Base-by-base conservation (phyloP, 1,140 invertebrate species). In the Drosophila bifasciata region DNA sequence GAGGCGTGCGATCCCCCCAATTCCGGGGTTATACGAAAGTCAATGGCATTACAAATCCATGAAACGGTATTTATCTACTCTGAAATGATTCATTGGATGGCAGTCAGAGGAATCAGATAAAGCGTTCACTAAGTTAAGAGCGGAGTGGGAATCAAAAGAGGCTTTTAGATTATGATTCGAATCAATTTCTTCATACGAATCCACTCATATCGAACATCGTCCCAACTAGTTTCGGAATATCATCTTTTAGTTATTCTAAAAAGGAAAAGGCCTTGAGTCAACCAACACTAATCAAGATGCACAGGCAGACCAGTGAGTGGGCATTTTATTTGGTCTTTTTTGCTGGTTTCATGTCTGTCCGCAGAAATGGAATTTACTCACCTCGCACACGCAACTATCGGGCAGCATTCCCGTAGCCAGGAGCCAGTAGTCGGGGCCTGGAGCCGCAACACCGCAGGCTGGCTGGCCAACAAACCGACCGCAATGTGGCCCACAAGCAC, bases 291-390 rank as follows among this genome's bases (percentile, higher is more conserved):
- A 69, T 56, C 23, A 43, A 52, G 28, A 41, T 21, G 11, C 39
- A n/a, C 40, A 57, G 41, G 51, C 50, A 73, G 28, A 61, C 46
- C 51, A 76, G 43, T 56, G 39, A 41, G 16, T 13, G 25, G 16
- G 15, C 16, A 17, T 50, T 50, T 50, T 36, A 32, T 39, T 43
- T 51, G 19, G 52, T 21, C 36, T 41, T 32, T 59, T 50, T 52
- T n/a, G n/a, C 59, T 70, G 43, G 53, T n/a, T 52, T 28, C 40
- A 57, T 66, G 75, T 36, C 55, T 61, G 48, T 53, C 62, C 57
- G 41, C 48, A 63, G 59, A 46, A 53, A 61, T 68, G 55, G 71
- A 76, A 85, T 86, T 85, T 80, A 80, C 80, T 80, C 76, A 69
- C 68, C 76, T 75, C 46, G 21, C 49, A 58, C 81, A 80, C 60